A percentile compares a stretch with the other conserved stretches of the same genome.
These are phyloP conservation scores for Geococcyx californianus DNA, from an alignment of 2,113 vertebrate species.

Conservation along the genomic window DNA sequence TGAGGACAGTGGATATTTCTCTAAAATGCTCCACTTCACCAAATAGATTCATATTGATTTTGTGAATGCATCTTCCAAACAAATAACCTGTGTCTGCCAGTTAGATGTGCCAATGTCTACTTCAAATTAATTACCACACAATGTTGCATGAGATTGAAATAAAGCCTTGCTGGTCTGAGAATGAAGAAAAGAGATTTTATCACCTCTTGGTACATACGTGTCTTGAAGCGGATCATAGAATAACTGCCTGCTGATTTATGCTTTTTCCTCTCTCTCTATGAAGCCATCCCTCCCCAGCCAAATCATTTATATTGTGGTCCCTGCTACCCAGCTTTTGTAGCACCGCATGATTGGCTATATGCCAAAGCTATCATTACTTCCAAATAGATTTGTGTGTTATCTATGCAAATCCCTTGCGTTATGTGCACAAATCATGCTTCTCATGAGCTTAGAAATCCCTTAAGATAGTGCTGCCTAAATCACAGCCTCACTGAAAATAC, in stretches of 20 bases:
- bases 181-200: background rate
- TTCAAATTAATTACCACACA: constrained; percentile 76
- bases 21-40: constrained; percentile 74
- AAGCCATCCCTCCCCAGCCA: background rate
- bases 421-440: background rate
- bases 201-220: background rate
- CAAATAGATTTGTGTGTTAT: background rate
- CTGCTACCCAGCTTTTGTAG: background rate
- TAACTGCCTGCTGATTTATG: background rate
- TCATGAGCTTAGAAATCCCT: background rate
- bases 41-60: constrained; percentile 83
- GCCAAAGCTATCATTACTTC: background rate
- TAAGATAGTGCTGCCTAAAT: constrained; percentile 20
- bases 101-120: constrained; percentile 70
- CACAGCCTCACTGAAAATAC: background rate
- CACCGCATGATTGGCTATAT: background rate
- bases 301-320: background rate
- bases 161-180: constrained; percentile 12
- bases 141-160: constrained; percentile 11
- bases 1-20: constrained; percentile 66
- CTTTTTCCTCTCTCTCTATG: background rate
- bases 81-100: constrained; percentile 78
- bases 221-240: background rate
- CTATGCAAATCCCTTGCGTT: background rate
- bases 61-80: constrained; percentile 72